A percentile compares a stretch with the other conserved stretches of the same genome.
phyloP scores from a whole-genome alignment of 2,888 invertebrate genomes.

The Caenorhabditis imperialis region DNA sequence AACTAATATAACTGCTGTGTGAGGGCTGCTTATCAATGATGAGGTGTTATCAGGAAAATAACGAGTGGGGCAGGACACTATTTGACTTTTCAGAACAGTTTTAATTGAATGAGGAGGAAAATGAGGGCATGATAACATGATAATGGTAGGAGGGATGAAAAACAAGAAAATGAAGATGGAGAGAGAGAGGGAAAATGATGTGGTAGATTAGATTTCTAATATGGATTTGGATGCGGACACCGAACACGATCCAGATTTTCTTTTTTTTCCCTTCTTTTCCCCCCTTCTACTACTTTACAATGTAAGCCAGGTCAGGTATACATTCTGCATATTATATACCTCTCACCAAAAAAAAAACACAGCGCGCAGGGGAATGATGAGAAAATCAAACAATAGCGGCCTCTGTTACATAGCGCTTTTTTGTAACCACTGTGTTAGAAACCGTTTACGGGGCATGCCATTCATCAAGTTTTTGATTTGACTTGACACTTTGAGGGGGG shows the following conservation, averaged over 20 bases:
- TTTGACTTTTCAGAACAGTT: too few relatives aligned
- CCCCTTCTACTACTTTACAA: too few relatives aligned
- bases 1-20: too few relatives aligned
- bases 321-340: slow-evolving; percentile 46
- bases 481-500: slow-evolving; percentile 30
- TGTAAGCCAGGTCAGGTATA: too few relatives aligned
- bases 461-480: slow-evolving; percentile 47
- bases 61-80: too few relatives aligned
- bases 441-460: neutral
- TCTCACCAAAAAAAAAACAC: slow-evolving; percentile 12
- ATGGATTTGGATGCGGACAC: too few relatives aligned
- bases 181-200: neutral
- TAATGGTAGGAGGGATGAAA: slow-evolving; percentile 35
- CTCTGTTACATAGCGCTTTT: slow-evolving; percentile 43
- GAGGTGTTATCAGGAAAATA: too few relatives aligned
- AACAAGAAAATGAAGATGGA: slow-evolving; percentile 28
- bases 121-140: slow-evolving; percentile 40
- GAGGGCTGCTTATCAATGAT: too few relatives aligned
- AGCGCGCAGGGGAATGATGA: slow-evolving; percentile 24
- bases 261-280: too few relatives aligned
- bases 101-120: too few relatives aligned
- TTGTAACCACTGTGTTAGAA: too few relatives aligned
- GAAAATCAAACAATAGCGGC: slow-evolving; percentile 48
- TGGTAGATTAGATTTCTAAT: too few relatives aligned
- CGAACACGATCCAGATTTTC: slow-evolving; percentile 18